Conservation (phyloP, 2,888 invertebrate genomes). For the Poecilobothrus nobilitatus region DNA sequence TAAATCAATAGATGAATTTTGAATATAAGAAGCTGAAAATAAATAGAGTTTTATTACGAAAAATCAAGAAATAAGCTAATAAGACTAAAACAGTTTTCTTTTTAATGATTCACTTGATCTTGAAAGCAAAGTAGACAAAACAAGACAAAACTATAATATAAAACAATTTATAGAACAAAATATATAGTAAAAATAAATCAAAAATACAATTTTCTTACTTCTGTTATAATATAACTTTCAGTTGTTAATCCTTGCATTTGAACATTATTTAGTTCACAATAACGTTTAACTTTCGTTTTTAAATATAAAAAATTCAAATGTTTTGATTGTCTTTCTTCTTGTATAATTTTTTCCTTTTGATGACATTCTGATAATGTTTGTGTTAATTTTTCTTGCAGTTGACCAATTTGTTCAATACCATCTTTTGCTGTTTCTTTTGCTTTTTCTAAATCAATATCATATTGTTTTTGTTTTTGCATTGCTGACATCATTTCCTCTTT, state of each 20-base stretch:
- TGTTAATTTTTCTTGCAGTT: constrained; percentile 27
- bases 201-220: too few species aligned
- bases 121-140: too few species aligned
- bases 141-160: too few species aligned
- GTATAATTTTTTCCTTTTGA: neutral
- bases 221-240: neutral
- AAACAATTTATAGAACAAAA: too few species aligned
- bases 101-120: too few species aligned
- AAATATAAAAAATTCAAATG: neutral
- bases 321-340: constrained; percentile 5
- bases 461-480: constrained; percentile 33
- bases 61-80: too few species aligned
- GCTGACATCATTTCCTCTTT: constrained; percentile 30
- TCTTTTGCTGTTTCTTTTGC: constrained; percentile 29
- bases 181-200: too few species aligned
- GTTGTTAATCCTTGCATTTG: neutral
- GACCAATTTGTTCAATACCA: constrained; percentile 18
- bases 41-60: too few species aligned
- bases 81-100: too few species aligned
- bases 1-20: too few species aligned
- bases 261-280: neutral
- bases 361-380: neutral
- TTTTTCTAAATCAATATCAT: constrained; percentile 29
- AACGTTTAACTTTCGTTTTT: neutral
- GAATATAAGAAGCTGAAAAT: too few species aligned